These are phyloP conservation scores for Progne subis DNA, from an alignment of 2,113 vertebrate species.

Conservation along the genomic window DNA sequence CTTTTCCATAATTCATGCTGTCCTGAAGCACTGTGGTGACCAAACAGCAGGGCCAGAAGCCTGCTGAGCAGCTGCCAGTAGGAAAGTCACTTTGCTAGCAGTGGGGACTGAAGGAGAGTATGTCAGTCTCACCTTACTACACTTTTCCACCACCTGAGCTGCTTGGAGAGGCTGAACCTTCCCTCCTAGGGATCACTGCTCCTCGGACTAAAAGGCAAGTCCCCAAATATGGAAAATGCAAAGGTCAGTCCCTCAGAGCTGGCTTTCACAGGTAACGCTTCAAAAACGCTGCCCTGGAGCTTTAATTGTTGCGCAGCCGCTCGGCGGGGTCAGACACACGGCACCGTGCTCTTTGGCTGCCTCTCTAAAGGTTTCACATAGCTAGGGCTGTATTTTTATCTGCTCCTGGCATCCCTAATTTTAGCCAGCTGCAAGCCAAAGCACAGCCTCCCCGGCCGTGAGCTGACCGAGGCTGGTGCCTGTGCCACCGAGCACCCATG, in stretches of 20 bases:
- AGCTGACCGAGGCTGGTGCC: not conserved
- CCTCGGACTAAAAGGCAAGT: not conserved
- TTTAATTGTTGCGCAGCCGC: not conserved
- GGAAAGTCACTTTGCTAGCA: not conserved
- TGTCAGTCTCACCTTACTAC: not conserved
- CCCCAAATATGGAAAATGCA: not conserved
- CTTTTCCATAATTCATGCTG: not conserved
- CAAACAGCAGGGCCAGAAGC: not conserved
- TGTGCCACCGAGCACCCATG: rapidly evolving
- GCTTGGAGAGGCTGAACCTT: not conserved
- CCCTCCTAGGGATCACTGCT: not conserved
- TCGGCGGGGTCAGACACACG: not conserved
- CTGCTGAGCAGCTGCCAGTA: not conserved
- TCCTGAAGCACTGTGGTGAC: not conserved
- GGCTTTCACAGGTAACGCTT: slow-evolving; percentile 24
- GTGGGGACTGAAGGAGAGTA: rapidly evolving
- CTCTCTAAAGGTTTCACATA: slow-evolving; percentile 41
- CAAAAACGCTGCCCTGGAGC: not conserved
- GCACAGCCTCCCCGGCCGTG: not conserved
- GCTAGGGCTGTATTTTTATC: slow-evolving; percentile 50
- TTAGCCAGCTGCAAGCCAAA: slow-evolving; percentile 9
- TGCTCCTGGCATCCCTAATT: slow-evolving; percentile 15
- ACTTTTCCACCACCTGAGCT: not conserved
- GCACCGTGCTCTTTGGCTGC: slow-evolving; percentile 25
- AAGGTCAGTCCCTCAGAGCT: slow-evolving; percentile 28